Conservation (phyloP, 2,888 invertebrate species). For the Epinotia nisella region DNA sequence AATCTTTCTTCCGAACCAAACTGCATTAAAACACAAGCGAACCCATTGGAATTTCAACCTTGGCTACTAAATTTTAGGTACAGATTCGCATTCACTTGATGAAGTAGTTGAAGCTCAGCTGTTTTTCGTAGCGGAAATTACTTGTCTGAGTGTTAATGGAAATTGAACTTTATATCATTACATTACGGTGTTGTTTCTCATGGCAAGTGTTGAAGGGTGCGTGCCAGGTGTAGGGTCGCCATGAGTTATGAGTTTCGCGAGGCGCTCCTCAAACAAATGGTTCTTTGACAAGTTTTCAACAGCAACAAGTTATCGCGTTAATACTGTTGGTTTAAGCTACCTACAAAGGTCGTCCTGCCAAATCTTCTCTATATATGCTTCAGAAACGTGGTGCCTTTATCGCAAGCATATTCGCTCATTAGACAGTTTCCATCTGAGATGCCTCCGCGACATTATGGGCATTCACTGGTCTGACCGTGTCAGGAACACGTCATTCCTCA, state of each 20-base stretch:
- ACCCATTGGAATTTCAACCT: background rate
- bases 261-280: conserved; percentile 18
- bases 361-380: too few relatives aligned
- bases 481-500: too few relatives aligned
- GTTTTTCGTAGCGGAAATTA: background rate
- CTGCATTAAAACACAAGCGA: background rate
- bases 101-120: background rate
- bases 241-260: conserved; percentile 18
- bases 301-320: conserved; percentile 23
- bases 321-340: background rate
- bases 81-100: background rate
- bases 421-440: too few relatives aligned
- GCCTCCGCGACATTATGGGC: too few relatives aligned
- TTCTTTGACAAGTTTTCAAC: conserved; percentile 11
- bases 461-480: too few relatives aligned
- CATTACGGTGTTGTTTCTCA: background rate
- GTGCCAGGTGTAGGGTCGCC: conserved; percentile 22
- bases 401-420: too few relatives aligned
- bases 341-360: too few relatives aligned
- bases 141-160: background rate
- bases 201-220: background rate
- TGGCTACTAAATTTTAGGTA: background rate
- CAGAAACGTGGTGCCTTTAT: too few relatives aligned
- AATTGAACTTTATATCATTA: background rate
- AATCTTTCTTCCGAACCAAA: background rate